These are phyloP conservation scores for Eupithecia pulchellata DNA, from an alignment of 2,888 invertebrate genomes.

Conservation along the genomic window DNA sequence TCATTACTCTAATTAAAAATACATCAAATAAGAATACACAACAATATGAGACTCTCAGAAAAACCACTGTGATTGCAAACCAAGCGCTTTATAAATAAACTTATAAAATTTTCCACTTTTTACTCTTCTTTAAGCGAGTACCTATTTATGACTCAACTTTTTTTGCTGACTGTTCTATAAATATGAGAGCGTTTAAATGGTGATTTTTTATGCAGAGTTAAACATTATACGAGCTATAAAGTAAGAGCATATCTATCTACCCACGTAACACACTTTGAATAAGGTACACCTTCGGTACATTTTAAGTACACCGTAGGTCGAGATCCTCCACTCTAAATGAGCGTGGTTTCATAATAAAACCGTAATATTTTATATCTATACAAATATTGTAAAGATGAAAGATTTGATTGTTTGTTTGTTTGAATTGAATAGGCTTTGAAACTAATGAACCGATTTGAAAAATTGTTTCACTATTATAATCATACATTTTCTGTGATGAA, in stretches of 20 bases:
- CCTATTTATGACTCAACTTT: background rate
- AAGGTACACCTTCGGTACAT: no score
- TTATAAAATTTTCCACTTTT: no score
- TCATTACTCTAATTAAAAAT: background rate
- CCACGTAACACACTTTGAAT: background rate
- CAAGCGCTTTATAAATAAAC: background rate
- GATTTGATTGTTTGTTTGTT: no score
- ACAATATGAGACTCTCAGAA: background rate
- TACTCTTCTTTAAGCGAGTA: background rate
- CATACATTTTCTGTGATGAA: no score
- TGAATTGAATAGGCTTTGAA: no score
- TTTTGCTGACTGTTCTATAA: slow-evolving; percentile 4
- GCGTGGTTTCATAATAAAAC: no score
- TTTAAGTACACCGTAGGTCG: no score
- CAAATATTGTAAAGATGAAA: no score
- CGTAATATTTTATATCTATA: no score
- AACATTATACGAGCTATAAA: slow-evolving; percentile 10
- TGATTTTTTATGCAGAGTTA: slow-evolving; percentile 13
- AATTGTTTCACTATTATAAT: no score
- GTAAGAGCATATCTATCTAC: background rate
- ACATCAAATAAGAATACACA: no score
- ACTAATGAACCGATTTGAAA: no score
- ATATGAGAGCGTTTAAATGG: slow-evolving; percentile 6
- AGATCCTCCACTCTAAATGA: background rate
- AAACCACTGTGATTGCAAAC: background rate